Evolutionary conservation across 2,797 vertebrate genomes (phyloP).

Genomic region (Podarcis siculus): DNA sequence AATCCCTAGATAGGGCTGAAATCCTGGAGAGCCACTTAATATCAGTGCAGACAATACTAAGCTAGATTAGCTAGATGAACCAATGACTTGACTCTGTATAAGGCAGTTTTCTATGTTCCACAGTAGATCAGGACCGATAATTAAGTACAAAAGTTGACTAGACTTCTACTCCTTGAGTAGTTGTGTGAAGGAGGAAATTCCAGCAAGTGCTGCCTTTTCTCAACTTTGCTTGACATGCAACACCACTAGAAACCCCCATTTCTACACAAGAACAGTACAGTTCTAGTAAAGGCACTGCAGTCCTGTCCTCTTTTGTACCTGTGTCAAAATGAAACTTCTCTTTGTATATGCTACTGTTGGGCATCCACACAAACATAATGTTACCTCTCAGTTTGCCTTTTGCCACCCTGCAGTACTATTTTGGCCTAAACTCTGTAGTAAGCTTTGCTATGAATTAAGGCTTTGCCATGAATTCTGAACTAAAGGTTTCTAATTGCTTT

Average conservation of each 20-base stretch:
- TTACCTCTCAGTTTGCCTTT: background rate
- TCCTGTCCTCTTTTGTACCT: background rate
- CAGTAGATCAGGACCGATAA: background rate
- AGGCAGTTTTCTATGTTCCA: too few species aligned
- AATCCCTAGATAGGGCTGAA: too few species aligned
- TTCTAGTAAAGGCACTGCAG: background rate
- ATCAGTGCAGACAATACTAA: too few species aligned
- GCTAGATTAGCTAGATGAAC: too few species aligned
- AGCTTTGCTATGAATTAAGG: background rate
- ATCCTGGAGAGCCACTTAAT: too few species aligned
- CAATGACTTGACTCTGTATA: too few species aligned
- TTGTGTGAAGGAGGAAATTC: background rate
- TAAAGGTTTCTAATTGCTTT: background rate
- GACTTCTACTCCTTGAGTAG: background rate
- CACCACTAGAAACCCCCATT: background rate
- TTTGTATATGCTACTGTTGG: background rate
- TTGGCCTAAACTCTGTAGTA: background rate
- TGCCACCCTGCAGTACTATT: background rate
- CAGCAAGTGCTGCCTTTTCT: background rate
- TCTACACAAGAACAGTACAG: background rate
- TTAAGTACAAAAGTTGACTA: background rate
- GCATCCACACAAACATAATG: background rate
- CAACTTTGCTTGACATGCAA: background rate
- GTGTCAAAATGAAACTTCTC: background rate
- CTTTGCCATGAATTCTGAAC: background rate